These are phyloP conservation scores for Poeciliopsis gracilis DNA, from an alignment of 2,797 vertebrate species.

Conservation along the genomic window DNA sequence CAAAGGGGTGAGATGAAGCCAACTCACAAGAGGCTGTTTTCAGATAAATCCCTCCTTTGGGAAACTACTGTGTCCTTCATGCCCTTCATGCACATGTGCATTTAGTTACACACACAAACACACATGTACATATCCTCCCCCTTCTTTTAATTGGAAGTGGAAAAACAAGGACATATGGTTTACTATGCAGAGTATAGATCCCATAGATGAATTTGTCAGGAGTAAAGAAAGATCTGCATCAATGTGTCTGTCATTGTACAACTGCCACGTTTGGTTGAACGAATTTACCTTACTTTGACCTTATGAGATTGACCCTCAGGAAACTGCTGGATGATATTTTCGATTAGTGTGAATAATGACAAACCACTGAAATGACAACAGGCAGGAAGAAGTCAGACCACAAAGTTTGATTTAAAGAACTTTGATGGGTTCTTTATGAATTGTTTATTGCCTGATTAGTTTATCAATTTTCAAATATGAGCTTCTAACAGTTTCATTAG, in stretches of 20 bases:
- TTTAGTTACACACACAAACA: constrained; percentile 25
- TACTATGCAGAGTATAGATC: constrained; percentile 19
- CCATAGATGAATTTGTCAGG: constrained; percentile 11
- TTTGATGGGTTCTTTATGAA: neutral
- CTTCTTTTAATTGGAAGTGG: constrained; percentile 16
- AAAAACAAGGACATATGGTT: constrained; percentile 35
- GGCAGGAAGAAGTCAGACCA: neutral
- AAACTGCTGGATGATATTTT: neutral
- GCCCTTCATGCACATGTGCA: constrained; percentile 63
- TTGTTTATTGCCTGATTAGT: neutral
- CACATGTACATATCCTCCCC: constrained; percentile 18
- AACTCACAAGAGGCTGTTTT: constrained; percentile 65
- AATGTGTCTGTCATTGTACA: neutral
- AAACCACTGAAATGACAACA: neutral
- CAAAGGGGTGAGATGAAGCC: constrained; percentile 61
- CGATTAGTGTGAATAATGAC: neutral
- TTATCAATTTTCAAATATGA: neutral
- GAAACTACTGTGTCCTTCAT: constrained; percentile 55
- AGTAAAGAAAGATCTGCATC: constrained; percentile 3
- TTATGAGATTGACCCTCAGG: neutral
- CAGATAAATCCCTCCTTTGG: constrained; percentile 58
- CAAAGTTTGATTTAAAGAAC: neutral
- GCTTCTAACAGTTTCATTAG: neutral
- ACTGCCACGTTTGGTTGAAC: neutral
- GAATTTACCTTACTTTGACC: neutral